Conservation (phyloP, 53 echinoderm and acorn worm genomes). For the Zoroaster sp. region DNA sequence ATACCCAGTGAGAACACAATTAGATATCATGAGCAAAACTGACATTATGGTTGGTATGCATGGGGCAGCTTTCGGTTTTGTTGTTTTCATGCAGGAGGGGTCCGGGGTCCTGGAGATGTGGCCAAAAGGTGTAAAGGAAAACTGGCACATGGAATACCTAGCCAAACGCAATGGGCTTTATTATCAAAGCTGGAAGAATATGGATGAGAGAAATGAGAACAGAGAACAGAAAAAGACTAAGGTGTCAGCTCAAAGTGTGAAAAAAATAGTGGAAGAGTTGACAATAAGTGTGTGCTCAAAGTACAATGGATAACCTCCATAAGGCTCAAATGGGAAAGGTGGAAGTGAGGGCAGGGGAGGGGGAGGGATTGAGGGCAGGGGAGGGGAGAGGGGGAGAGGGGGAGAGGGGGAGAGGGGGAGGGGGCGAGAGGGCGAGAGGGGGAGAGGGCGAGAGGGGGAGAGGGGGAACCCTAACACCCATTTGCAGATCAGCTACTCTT, state of each 20-base stretch:
- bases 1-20: not conserved
- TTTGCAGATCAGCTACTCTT: no score
- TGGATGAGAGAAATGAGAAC: not conserved
- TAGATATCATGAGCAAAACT: constrained; percentile 23
- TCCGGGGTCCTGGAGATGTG: constrained; percentile 49
- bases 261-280: constrained; percentile 26
- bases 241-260: not conserved
- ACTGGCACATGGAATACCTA: constrained; percentile 63
- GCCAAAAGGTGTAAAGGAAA: constrained; percentile 15
- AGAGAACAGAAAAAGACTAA: not conserved
- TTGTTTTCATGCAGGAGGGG: constrained; percentile 37
- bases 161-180: constrained; percentile 50
- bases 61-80: constrained; percentile 49
- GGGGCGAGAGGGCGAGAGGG: no score
- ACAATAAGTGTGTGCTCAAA: constrained; percentile 16
- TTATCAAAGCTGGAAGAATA: constrained; percentile 52
- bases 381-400: no score
- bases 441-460: no score
- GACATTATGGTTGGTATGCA: constrained; percentile 59
- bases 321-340: no score
- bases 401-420: no score
- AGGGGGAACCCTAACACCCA: no score
- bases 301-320: no score
- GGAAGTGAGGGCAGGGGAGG: no score
- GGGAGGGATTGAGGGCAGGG: no score